Evolutionary conservation across 2,113 vertebrate genomes (phyloP).

Genomic region (Neoarius graeffei): DNA sequence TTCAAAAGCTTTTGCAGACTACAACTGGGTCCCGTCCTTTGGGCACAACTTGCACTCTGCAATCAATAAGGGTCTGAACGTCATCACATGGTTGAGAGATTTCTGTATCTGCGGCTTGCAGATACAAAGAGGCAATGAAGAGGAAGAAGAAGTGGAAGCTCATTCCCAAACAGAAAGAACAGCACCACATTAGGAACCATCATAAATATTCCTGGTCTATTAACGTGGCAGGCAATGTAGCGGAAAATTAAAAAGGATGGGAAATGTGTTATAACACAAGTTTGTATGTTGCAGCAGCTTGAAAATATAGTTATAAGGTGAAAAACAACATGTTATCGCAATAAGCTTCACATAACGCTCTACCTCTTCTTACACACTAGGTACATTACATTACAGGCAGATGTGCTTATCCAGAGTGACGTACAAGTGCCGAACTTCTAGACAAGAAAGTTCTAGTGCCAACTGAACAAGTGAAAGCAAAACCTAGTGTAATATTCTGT

Average conservation of each 20-base stretch:
- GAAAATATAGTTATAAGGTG: too few species aligned
- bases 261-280: too few species aligned
- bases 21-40: background rate
- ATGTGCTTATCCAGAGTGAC: too few species aligned
- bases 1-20: background rate
- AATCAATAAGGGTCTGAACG: background rate
- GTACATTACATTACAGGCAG: too few species aligned
- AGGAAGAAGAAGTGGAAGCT: background rate
- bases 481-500: too few species aligned
- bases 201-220: slow-evolving; percentile 3
- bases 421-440: too few species aligned
- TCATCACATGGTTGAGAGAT: background rate
- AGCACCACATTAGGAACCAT: background rate
- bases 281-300: too few species aligned
- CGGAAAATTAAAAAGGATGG: background rate
- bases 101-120: background rate
- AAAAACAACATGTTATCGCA: too few species aligned
- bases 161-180: background rate
- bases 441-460: too few species aligned
- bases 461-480: too few species aligned
- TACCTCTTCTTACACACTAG: too few species aligned
- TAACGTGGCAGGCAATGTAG: slow-evolving; percentile 7
- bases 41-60: background rate
- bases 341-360: too few species aligned
- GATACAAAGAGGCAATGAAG: background rate